These are phyloP conservation scores for Cylindroiulus punctatus DNA, from an alignment of 2,888 invertebrate species.

Conservation along the genomic window DNA sequence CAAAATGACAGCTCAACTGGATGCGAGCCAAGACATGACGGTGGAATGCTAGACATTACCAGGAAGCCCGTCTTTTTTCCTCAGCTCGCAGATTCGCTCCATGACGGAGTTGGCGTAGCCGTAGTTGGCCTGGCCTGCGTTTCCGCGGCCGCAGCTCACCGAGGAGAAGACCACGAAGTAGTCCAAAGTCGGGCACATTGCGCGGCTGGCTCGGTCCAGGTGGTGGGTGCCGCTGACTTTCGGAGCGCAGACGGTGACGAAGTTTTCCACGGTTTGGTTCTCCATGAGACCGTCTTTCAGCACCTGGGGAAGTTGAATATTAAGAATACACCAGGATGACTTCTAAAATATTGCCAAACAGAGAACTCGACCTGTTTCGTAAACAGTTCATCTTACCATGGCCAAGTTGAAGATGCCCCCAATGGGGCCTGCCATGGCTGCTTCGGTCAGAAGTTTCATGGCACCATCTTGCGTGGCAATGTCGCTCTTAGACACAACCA, in stretches of 20 bases:
- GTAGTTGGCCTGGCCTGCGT: constrained; percentile 96
- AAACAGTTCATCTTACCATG: constrained; percentile 78
- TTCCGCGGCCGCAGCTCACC: constrained; percentile 95
- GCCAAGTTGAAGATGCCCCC: constrained; percentile 95
- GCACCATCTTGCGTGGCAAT: constrained; percentile 78
- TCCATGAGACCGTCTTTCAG: constrained; percentile 87
- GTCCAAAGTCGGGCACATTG: constrained; percentile 79
- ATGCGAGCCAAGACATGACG: neutral
- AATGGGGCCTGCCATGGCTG: constrained; percentile 76
- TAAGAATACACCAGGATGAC: no score
- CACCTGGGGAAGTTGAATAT: constrained; percentile 67
- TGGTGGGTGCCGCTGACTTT: constrained; percentile 87
- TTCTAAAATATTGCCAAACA: no score
- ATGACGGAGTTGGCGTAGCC: constrained; percentile 96
- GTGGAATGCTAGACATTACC: constrained; percentile 66
- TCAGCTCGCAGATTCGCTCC: constrained; percentile 92
- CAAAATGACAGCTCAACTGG: neutral
- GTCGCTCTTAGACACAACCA: constrained; percentile 67
- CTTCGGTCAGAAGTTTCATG: constrained; percentile 74
- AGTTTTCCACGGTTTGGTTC: constrained; percentile 83
- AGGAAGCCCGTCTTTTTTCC: constrained; percentile 84
- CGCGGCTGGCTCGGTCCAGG: constrained; percentile 82
- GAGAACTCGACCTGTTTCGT: no score
- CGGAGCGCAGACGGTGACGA: constrained; percentile 81
- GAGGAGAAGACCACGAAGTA: constrained; percentile 97